These are phyloP conservation scores for Aeoliscus strigatus DNA, from an alignment of 2,797 vertebrate genomes.

Conservation along the genomic window DNA sequence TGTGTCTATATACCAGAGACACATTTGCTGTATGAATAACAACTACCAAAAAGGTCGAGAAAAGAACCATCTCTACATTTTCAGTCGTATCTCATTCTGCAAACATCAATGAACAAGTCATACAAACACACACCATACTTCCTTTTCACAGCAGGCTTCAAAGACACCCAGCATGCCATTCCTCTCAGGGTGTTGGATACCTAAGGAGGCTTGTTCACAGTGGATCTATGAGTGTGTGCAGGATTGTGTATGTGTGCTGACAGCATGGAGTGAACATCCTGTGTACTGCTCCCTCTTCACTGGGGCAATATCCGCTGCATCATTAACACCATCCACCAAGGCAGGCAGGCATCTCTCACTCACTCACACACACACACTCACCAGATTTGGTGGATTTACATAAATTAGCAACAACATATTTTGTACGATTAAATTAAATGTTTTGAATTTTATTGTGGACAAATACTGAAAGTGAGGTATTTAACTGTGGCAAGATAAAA, in stretches of 20 bases:
- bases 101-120: too few relatives aligned
- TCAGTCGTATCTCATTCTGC: too few relatives aligned
- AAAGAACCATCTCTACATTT: too few relatives aligned
- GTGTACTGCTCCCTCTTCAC: slow-evolving; percentile 46
- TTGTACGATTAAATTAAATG: too few relatives aligned
- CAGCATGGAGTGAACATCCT: slow-evolving; percentile 59
- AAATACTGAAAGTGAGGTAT: too few relatives aligned
- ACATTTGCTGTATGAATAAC: too few relatives aligned
- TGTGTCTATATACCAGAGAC: too few relatives aligned
- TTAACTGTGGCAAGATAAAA: too few relatives aligned
- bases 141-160: slow-evolving; percentile 49
- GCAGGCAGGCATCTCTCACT: slow-evolving; percentile 15
- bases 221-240: slow-evolving; percentile 15
- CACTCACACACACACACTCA: slow-evolving; percentile 2
- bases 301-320: slow-evolving; percentile 55
- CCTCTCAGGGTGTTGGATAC: slow-evolving; percentile 48
- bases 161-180: slow-evolving; percentile 48
- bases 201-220: slow-evolving; percentile 40
- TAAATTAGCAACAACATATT: too few relatives aligned
- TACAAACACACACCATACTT: slow-evolving; percentile 26
- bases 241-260: slow-evolving; percentile 1
- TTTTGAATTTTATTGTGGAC: too few relatives aligned
- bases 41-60: too few relatives aligned
- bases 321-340: slow-evolving; percentile 67
- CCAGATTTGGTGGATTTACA: too few relatives aligned